Evolutionary conservation across 2,113 vertebrate species (phyloP), one percentile per base, ranked within the genome.

Genomic region (Clarias gariepinus): DNA sequence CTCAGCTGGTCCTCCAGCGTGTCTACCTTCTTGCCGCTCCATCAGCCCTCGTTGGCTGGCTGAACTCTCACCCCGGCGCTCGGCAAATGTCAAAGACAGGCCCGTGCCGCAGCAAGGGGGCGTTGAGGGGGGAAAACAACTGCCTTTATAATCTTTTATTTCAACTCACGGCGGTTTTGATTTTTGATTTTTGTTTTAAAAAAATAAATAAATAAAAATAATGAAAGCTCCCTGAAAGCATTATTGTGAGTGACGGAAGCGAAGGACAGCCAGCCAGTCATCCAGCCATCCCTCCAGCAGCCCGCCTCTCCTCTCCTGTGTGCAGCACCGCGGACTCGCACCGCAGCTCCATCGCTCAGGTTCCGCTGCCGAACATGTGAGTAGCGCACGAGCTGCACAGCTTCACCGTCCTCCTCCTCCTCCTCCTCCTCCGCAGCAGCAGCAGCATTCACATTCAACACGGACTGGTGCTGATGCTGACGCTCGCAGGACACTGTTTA

Each of bases 41-140:
- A 88, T 86, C 90, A 90, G 90, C 91, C 91, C 92, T 95, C 94
- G 95, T 95, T 95, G 95, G 95, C 95, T 95, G 92, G 88, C 89
- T 90, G 94, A 95, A 96, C 95, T 95, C 93, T 95, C 94, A 96
- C 93, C 95, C 94, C 92, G 93, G 91, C 94, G 94, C 92, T 93
- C 89, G 93, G 94, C 93, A 95, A 94, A 96, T 95, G 94, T 95
- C 95, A 96, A 91, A 89, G 92, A 93, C 87, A 95, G 95, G 95
- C 94, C 95, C 94, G 93, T 93, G 94, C 93, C 94, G 95, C 94
- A 93, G 94, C 92, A 93, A 93, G 94, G 93, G 93, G 94, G 93
- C 92, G 93, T 93, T 89, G 89, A 91, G 81, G 61, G 30, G 78
- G 30, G 16, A 88, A 92, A 90, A 90, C 90, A 94, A 93, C 85